These are phyloP conservation scores for Germaria angustata DNA, from an alignment of 2,888 invertebrate species.

Conservation along the genomic window DNA sequence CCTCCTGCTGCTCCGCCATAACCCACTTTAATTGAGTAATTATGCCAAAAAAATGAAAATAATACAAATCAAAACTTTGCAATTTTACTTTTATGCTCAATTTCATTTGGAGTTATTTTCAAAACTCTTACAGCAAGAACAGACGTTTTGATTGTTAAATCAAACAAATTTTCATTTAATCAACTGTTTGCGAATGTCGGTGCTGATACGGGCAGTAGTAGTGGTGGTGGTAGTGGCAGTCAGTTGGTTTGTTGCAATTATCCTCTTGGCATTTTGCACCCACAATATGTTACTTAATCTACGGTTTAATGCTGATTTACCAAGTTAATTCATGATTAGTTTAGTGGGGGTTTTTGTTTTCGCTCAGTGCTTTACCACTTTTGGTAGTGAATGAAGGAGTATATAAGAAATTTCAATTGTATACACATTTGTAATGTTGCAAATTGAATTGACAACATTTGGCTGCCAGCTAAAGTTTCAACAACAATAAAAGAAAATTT, in stretches of 20 bases:
- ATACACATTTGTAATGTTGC: slow-evolving; percentile 60
- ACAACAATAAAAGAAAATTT: not conserved
- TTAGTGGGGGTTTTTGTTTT: not conserved
- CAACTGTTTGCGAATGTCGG: slow-evolving; percentile 35
- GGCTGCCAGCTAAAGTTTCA: slow-evolving; percentile 59
- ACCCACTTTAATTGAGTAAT: slow-evolving; percentile 63
- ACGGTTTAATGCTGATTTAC: slow-evolving; percentile 62
- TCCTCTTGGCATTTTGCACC: slow-evolving; percentile 66
- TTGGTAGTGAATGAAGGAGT: slow-evolving; percentile 36
- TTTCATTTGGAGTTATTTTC: slow-evolving; percentile 14
- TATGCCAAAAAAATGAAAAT: slow-evolving; percentile 51
- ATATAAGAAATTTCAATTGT: slow-evolving; percentile 43
- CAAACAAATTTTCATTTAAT: slow-evolving; percentile 54
- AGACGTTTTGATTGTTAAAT: slow-evolving; percentile 42
- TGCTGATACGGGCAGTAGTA: not conserved
- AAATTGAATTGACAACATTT: slow-evolving; percentile 67
- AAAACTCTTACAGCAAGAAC: slow-evolving; percentile 18
- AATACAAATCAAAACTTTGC: slow-evolving; percentile 35
- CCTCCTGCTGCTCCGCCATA: slow-evolving; percentile 25
- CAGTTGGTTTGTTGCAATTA: slow-evolving; percentile 59
- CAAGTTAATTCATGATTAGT: slow-evolving; percentile 58
- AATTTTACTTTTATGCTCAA: slow-evolving; percentile 18
- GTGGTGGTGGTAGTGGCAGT: slow-evolving; percentile 29
- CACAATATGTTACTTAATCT: slow-evolving; percentile 65
- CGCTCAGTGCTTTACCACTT: not conserved